A percentile compares a stretch with the other conserved stretches of the same genome.
Conservation (phyloP, 2,797 vertebrate species). For the Pristis pectinata region DNA sequence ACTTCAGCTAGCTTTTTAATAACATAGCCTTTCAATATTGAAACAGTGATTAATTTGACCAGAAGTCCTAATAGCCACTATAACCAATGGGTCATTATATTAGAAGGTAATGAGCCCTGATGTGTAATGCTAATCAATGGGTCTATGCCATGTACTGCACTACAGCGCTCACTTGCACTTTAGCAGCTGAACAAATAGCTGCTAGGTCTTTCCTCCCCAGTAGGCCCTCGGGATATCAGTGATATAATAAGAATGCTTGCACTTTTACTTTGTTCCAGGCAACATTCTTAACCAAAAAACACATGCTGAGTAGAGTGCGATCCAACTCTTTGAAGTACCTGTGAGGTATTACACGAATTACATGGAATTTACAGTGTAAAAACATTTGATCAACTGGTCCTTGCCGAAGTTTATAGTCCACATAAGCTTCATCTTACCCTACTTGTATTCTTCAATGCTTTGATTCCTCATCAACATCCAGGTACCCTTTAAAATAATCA, state of each 20-base stretch:
- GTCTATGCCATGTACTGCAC: background rate
- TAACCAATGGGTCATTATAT: background rate
- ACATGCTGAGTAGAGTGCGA: background rate
- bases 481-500: background rate
- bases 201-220: background rate
- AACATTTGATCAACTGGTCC: background rate
- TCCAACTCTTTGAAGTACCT: background rate
- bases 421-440: background rate
- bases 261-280: background rate
- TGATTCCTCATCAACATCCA: background rate
- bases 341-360: background rate
- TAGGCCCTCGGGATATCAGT: background rate
- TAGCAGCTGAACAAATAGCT: conserved; percentile 15
- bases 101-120: background rate
- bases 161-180: background rate
- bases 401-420: background rate
- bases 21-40: background rate
- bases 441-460: background rate
- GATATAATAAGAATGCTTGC: background rate
- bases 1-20: background rate
- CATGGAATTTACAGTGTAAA: background rate
- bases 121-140: background rate
- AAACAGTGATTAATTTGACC: background rate
- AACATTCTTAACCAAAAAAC: background rate
- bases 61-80: background rate